phyloP scores from a whole-genome alignment of 2,888 invertebrate genomes.

The Sipunculus nudus region DNA sequence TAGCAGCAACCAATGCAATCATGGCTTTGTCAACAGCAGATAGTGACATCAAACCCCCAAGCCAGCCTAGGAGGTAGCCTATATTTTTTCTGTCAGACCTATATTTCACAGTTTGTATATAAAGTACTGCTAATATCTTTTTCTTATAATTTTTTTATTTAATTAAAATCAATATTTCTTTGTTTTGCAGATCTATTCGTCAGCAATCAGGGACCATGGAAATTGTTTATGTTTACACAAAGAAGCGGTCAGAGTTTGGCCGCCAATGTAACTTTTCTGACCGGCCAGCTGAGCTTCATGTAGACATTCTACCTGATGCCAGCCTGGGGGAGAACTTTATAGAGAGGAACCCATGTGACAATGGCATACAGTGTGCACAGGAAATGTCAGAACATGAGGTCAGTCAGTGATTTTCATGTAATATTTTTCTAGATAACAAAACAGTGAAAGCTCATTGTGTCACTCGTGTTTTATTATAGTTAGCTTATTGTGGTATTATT shows the following conservation, averaged over 20 bases:
- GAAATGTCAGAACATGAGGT: slow-evolving; percentile 68
- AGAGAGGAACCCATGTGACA: slow-evolving; percentile 65
- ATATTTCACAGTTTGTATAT: too few species aligned
- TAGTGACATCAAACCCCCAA: too few species aligned
- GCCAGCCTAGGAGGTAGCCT: too few species aligned
- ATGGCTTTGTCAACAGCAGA: too few species aligned
- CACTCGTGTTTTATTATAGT: too few species aligned
- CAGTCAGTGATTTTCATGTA: slow-evolving; percentile 16
- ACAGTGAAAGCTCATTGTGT: too few species aligned
- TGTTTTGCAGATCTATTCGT: background rate
- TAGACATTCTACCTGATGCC: slow-evolving; percentile 66
- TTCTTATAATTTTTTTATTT: too few species aligned
- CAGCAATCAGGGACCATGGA: slow-evolving; percentile 61
- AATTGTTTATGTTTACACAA: slow-evolving; percentile 67
- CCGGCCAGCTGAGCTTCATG: slow-evolving; percentile 66
- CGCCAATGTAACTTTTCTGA: slow-evolving; percentile 67
- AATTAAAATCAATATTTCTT: too few species aligned
- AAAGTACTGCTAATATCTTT: too few species aligned
- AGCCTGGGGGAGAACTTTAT: slow-evolving; percentile 60
- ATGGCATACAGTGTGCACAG: slow-evolving; percentile 65
- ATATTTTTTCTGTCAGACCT: too few species aligned
- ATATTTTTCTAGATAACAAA: slow-evolving; percentile 45
- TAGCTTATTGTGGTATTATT: too few species aligned
- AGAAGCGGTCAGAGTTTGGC: slow-evolving; percentile 67
- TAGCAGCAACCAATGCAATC: too few species aligned